A percentile compares a stretch with the other conserved stretches of the same genome.
These are phyloP conservation scores for Heterotilapia buettikoferi DNA, from an alignment of 2,113 vertebrate genomes.

Conservation along the genomic window DNA sequence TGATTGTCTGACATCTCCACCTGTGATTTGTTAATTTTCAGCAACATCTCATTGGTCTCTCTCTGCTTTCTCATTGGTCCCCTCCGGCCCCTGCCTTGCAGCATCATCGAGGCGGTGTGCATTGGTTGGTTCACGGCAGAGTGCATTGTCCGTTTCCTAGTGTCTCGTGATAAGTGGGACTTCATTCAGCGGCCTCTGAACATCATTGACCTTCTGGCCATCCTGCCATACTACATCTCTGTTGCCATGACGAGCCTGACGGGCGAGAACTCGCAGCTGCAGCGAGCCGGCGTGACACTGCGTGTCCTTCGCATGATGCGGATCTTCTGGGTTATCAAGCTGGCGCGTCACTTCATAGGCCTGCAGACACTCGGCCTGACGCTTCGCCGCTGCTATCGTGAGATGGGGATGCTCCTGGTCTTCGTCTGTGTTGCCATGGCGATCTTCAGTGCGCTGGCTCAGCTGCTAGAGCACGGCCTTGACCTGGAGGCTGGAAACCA, in stretches of 20 bases:
- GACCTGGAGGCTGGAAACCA: slow-evolving; percentile 87
- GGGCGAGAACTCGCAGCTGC: slow-evolving; percentile 91
- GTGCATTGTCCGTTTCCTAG: slow-evolving; percentile 90
- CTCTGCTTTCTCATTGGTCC: background rate
- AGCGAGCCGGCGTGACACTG: slow-evolving; percentile 90
- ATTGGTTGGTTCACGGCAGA: slow-evolving; percentile 98
- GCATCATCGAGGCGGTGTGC: slow-evolving; percentile 96
- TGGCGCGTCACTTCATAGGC: slow-evolving; percentile 94
- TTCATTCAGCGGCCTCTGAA: slow-evolving; percentile 93
- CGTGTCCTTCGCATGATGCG: slow-evolving; percentile 92
- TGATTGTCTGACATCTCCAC: background rate
- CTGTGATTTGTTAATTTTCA: background rate
- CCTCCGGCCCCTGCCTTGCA: slow-evolving; percentile 39
- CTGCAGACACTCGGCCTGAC: slow-evolving; percentile 95
- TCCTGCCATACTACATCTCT: slow-evolving; percentile 92
- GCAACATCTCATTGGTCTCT: background rate
- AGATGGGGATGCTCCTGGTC: slow-evolving; percentile 96
- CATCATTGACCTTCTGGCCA: slow-evolving; percentile 94
- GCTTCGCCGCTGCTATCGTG: slow-evolving; percentile 90
- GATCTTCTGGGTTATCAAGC: slow-evolving; percentile 98
- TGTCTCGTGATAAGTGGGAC: slow-evolving; percentile 93
- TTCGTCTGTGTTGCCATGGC: slow-evolving; percentile 97
- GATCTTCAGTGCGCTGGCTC: slow-evolving; percentile 91
- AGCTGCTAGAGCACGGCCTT: slow-evolving; percentile 92
- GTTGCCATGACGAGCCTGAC: slow-evolving; percentile 86